These are phyloP conservation scores for Xyliphius kryptos DNA, from an alignment of 2,113 vertebrate species.

Conservation along the genomic window DNA sequence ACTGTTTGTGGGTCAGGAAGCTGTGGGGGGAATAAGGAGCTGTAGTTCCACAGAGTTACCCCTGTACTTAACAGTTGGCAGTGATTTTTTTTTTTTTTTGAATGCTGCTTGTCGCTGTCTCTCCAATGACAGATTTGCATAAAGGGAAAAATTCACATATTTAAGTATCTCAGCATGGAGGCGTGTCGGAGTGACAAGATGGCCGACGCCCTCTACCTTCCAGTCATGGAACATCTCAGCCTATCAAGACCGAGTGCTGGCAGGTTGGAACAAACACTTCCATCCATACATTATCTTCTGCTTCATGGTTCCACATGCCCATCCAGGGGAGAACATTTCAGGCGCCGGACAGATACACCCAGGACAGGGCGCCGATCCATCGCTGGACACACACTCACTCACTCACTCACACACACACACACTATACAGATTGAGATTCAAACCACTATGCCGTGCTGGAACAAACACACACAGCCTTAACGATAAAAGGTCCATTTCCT, in stretches of 20 bases:
- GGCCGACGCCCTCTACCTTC: slow-evolving; percentile 77
- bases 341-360: too few species aligned
- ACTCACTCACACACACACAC: too few species aligned
- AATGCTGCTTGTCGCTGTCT: neutral
- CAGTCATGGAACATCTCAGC: slow-evolving; percentile 74
- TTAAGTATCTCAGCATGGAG: slow-evolving; percentile 89
- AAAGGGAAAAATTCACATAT: slow-evolving; percentile 93
- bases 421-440: too few species aligned
- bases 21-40: too few species aligned
- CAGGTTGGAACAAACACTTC: slow-evolving; percentile 59
- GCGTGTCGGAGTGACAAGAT: slow-evolving; percentile 86
- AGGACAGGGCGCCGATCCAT: too few species aligned
- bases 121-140: slow-evolving; percentile 76
- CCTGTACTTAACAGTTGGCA: neutral
- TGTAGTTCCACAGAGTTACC: neutral
- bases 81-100: neutral
- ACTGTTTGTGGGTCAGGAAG: neutral
- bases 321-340: too few species aligned
- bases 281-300: neutral
- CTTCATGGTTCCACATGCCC: too few species aligned
- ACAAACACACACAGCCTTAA: too few species aligned
- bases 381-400: too few species aligned
- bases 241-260: slow-evolving; percentile 73
- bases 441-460: too few species aligned
- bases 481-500: too few species aligned